Base-by-base conservation (phyloP, 2,113 vertebrate genomes). In the Sterna hirundo region DNA sequence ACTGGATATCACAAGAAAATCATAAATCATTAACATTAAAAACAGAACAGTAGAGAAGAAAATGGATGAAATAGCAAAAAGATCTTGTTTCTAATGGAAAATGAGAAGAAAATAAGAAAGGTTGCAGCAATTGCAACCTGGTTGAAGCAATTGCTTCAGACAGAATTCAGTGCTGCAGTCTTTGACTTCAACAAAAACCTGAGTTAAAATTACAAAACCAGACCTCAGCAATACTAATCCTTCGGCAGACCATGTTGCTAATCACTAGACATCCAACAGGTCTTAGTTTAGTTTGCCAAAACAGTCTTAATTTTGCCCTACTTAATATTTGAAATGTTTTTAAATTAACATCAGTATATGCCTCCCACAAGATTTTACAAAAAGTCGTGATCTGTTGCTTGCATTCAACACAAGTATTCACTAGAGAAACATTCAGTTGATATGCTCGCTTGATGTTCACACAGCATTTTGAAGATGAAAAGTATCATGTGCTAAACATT, bases 401-500 rank as follows among this genome's bases (percentile, higher is more conserved):
- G 47, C 32, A 36, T 79, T 88, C 69, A 75, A 68, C 29, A 17
- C 38, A 60, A 64, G 34, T 44, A 47, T 68, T 81, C 84, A 26
- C 64, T 22, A 36, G 64, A 79, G 60, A 94, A 92, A 78, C 15
- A 22, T 7, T 6, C 34, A 65, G 47, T 4, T 68, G 60, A 80
- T 81, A 11, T 7, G 13, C 23, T 51, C 51, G 32, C 64, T 93
- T 83, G 75, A 71, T 81, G 72, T 38, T 90, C 60, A 64, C 46
- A 86, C 51, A 81, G 32, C 7, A 60, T 95, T 93, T 83, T 92
- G 86, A 92, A 95, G 85, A 92, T 77, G 66, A 80, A 93, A 86
- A 92, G 30, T 66, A 60, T 66, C 11, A 16, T 52, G 71, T 46
- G 54, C 42, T 90, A 78, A 96, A 60, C 57, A 27, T 30, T 13